Evolutionary conservation across 2,797 vertebrate genomes (phyloP).

Genomic region (Falco cherrug): DNA sequence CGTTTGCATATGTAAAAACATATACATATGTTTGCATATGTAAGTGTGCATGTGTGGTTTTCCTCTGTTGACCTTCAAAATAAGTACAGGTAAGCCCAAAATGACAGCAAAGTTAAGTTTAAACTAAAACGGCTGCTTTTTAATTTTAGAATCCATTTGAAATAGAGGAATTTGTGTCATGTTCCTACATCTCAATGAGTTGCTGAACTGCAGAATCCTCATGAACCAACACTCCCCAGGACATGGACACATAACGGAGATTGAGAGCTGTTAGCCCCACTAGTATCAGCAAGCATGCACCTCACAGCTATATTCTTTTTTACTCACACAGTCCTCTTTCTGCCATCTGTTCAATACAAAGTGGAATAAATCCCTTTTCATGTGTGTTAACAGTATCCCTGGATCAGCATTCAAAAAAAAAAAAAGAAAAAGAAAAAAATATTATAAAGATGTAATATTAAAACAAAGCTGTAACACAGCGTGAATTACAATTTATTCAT

Average conservation of each 20-base stretch:
- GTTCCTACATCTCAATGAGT: not conserved
- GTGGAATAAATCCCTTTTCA: conserved; percentile 47
- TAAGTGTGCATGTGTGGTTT: not conserved
- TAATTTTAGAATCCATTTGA: not conserved
- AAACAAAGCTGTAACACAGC: not conserved
- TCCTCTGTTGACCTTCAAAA: not conserved
- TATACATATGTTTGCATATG: not conserved
- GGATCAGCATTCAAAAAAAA: not conserved
- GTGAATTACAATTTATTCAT: not conserved
- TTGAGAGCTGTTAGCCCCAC: not conserved
- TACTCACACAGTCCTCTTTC: not conserved
- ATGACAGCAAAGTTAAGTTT: not conserved
- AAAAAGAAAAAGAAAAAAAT: too few species aligned
- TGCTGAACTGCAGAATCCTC: not conserved
- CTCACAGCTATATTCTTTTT: not conserved
- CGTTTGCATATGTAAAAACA: too few species aligned
- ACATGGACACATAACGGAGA: not conserved
- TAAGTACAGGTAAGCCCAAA: not conserved
- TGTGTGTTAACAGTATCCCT: conserved; percentile 13
- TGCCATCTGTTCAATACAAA: conserved; percentile 54
- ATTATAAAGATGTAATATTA: not conserved
- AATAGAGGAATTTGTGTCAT: conserved; percentile 3
- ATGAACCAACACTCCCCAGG: not conserved
- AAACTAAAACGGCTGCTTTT: not conserved
- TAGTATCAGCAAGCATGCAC: not conserved